Conservation (phyloP, 2,888 invertebrate genomes). For the Dioctria linearis region DNA sequence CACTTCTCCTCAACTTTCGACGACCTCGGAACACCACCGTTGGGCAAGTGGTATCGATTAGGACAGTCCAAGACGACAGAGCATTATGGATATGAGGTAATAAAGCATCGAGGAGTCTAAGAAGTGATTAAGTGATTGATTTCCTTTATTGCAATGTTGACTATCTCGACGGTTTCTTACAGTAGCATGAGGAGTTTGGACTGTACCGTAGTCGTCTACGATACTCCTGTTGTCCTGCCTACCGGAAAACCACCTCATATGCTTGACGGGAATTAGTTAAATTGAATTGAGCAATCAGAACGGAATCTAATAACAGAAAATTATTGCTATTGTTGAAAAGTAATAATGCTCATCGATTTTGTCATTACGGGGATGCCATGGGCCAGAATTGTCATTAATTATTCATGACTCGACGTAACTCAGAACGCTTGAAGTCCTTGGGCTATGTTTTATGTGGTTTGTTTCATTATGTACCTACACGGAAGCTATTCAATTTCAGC, state of each 20-base stretch:
- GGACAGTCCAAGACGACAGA: slow-evolving; percentile 3
- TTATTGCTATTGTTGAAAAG: slow-evolving; percentile 42
- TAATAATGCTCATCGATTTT: slow-evolving; percentile 47
- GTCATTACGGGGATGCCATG: slow-evolving; percentile 16
- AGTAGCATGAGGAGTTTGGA: background rate
- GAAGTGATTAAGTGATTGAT: slow-evolving; percentile 50
- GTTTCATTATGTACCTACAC: background rate
- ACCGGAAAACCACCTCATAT: background rate
- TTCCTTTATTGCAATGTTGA: slow-evolving; percentile 16
- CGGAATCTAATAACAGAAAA: slow-evolving; percentile 50
- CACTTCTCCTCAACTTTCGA: background rate
- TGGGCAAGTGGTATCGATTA: slow-evolving; percentile 32
- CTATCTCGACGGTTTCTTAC: slow-evolving; percentile 17
- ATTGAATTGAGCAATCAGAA: slow-evolving; percentile 47
- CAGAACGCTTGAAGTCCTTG: background rate
- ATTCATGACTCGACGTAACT: slow-evolving; percentile 21
- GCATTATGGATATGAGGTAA: slow-evolving; percentile 18
- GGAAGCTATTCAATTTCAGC: background rate
- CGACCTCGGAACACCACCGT: background rate
- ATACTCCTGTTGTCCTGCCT: background rate
- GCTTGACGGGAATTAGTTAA: slow-evolving; percentile 37
- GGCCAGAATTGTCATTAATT: slow-evolving; percentile 19
- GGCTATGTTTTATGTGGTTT: background rate
- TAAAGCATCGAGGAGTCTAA: slow-evolving; percentile 11
- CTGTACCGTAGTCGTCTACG: background rate